A percentile compares a stretch with the other conserved stretches of the same genome.
These are phyloP conservation scores for Lycophotia porphyrea DNA, from an alignment of 2,888 invertebrate genomes.

Conservation along the genomic window DNA sequence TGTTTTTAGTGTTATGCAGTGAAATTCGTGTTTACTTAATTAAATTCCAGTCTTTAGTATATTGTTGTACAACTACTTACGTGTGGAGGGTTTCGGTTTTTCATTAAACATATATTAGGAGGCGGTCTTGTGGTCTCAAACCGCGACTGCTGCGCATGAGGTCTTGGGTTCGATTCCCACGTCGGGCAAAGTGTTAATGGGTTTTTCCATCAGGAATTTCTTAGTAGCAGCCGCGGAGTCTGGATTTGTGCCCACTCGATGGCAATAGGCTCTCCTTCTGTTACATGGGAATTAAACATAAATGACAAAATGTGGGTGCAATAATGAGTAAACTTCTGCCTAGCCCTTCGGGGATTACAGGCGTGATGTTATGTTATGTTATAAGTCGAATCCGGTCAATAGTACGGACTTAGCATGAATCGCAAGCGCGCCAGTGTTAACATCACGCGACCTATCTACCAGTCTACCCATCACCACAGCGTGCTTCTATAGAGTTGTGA, in stretches of 20 bases:
- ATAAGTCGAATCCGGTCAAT: no score
- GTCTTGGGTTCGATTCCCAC: neutral
- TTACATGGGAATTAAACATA: neutral
- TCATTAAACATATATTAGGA: conserved; percentile 30
- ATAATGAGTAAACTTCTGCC: no score
- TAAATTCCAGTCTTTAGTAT: conserved; percentile 65
- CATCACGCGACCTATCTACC: no score
- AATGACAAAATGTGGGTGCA: neutral
- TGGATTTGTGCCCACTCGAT: neutral
- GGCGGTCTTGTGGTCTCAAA: neutral
- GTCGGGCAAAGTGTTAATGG: neutral
- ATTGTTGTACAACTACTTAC: conserved; percentile 28
- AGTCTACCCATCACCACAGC: no score
- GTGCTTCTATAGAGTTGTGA: no score
- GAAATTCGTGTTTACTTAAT: conserved; percentile 69
- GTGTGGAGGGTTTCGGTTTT: conserved; percentile 29
- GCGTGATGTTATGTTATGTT: no score
- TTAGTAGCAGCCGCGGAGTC: neutral
- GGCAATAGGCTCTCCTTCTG: neutral
- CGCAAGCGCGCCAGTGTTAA: no score
- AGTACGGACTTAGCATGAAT: no score
- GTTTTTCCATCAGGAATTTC: neutral
- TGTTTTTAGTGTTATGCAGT: conserved; percentile 63
- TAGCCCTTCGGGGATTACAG: no score
- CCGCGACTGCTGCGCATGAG: neutral